Evolutionary conservation across 1,140 invertebrate genomes (phyloP).

Genomic region (Cephus cinctus): DNA sequence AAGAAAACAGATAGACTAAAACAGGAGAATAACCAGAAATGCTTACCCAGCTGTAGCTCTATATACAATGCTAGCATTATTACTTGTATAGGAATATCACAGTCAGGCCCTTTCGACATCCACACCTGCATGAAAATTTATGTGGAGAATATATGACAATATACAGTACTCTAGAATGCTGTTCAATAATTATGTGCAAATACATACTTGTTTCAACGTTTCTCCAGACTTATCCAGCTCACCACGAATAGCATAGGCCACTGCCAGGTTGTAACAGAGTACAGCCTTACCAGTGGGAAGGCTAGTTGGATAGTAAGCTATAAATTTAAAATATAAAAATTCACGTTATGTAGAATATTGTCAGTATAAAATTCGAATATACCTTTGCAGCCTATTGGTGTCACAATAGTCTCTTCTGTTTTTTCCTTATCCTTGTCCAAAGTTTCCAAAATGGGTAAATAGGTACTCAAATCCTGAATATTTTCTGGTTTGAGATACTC

Average conservation of each 20-base stretch:
- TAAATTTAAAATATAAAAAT: constrained; percentile 23
- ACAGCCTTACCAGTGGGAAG: constrained; percentile 66
- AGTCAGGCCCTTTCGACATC: constrained; percentile 59
- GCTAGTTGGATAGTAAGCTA: constrained; percentile 71
- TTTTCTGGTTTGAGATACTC: constrained; percentile 80
- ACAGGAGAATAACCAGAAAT: too few relatives aligned
- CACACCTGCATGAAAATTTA: constrained; percentile 58
- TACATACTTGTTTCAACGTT: constrained; percentile 63
- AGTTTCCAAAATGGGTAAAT: constrained; percentile 37
- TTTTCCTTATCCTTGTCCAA: constrained; percentile 48
- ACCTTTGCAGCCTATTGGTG: constrained; percentile 49
- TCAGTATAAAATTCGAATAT: constrained; percentile 5
- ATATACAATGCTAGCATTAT: constrained; percentile 72
- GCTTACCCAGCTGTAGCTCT: constrained; percentile 69
- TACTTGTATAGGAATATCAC: constrained; percentile 70
- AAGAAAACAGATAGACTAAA: too few relatives aligned
- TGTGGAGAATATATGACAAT: too few relatives aligned
- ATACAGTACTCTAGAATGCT: constrained; percentile 4
- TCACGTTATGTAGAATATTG: constrained; percentile 10
- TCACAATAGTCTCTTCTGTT: constrained; percentile 39
- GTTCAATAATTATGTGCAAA: background rate
- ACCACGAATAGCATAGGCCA: constrained; percentile 72
- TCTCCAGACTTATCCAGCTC: constrained; percentile 74
- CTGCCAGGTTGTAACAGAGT: constrained; percentile 79
- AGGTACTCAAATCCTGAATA: constrained; percentile 62